Conservation (phyloP, 1,140 invertebrate species). For the Cydia pomonella region DNA sequence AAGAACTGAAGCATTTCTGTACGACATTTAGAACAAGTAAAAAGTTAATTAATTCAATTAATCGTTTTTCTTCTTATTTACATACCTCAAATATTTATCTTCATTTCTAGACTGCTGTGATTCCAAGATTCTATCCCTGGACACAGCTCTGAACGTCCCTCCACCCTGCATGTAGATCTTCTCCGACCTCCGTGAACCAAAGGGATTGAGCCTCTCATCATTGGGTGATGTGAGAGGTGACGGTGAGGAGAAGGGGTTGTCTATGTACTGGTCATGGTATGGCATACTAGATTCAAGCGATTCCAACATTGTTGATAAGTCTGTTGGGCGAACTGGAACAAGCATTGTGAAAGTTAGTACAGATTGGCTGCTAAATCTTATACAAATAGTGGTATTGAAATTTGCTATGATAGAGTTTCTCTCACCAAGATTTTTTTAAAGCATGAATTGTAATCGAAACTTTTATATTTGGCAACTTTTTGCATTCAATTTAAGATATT, state of each 20-base stretch:
- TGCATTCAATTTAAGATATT: too few relatives aligned
- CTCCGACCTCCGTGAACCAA: constrained; percentile 63
- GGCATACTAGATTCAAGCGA: constrained; percentile 69
- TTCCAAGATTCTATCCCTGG: constrained; percentile 72
- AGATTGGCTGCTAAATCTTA: background rate
- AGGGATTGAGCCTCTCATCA: constrained; percentile 70
- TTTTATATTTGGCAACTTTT: too few relatives aligned
- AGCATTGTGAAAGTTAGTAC: constrained; percentile 24
- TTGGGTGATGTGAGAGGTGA: constrained; percentile 78
- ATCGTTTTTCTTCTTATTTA: too few relatives aligned
- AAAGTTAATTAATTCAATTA: too few relatives aligned
- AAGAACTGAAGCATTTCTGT: too few relatives aligned
- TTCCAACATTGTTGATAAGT: constrained; percentile 74
- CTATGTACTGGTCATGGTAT: constrained; percentile 78
- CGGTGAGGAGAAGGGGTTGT: constrained; percentile 79
- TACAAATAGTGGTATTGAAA: too few relatives aligned
- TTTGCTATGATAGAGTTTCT: too few relatives aligned
- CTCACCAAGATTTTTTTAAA: too few relatives aligned
- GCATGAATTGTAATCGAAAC: too few relatives aligned
- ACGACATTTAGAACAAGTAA: too few relatives aligned
- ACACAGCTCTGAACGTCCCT: constrained; percentile 74
- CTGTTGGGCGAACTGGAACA: constrained; percentile 72
- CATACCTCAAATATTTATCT: constrained; percentile 75
- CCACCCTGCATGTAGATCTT: constrained; percentile 79
- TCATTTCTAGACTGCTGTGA: constrained; percentile 69